Conservation (phyloP, 2,113 vertebrate genomes). For the Ceratotherium simum region DNA sequence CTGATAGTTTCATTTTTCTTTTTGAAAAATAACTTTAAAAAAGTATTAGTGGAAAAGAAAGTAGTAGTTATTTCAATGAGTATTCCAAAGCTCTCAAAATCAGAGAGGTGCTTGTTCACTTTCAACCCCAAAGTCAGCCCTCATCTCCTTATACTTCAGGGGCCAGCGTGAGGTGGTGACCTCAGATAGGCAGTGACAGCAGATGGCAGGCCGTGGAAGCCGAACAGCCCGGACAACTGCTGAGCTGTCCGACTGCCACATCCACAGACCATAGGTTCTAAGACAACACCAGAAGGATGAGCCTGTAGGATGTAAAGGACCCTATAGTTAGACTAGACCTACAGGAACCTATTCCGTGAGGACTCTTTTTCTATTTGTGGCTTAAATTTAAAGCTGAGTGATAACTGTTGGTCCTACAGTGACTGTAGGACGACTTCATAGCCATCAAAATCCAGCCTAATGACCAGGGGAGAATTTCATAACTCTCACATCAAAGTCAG, state of each 20-base stretch:
- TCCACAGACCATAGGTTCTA: background rate
- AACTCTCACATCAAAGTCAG: conserved; percentile 17
- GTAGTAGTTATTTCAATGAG: background rate
- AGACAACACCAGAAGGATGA: background rate
- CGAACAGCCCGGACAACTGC: background rate
- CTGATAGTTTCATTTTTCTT: background rate
- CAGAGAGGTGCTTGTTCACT: background rate
- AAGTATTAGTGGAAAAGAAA: background rate
- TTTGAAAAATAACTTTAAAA: background rate
- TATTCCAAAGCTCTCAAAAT: background rate
- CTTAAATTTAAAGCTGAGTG: conserved; percentile 26
- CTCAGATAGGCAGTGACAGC: background rate
- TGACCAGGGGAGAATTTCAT: background rate
- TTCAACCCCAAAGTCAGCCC: background rate
- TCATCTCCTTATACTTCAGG: background rate
- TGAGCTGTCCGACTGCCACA: background rate
- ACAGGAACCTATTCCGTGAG: background rate
- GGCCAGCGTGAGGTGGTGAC: background rate
- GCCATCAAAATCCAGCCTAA: background rate
- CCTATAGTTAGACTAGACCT: background rate
- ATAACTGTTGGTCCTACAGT: background rate
- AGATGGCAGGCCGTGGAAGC: background rate
- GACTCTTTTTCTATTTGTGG: background rate
- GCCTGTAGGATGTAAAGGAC: background rate
- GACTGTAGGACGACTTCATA: background rate